Conservation (phyloP, 1,140 invertebrate species). For the Listronotus bonariensis region DNA sequence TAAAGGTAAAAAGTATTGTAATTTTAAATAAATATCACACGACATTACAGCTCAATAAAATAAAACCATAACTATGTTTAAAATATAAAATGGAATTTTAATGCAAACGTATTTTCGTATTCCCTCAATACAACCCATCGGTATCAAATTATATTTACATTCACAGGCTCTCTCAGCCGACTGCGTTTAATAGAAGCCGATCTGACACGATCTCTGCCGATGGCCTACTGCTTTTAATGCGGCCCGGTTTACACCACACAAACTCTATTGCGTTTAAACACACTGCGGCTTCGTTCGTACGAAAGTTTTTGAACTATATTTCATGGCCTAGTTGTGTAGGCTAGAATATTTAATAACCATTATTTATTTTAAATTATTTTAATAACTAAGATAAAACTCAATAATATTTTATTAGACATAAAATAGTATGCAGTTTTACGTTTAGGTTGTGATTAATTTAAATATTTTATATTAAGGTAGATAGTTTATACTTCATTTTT, state of each 20-base stretch:
- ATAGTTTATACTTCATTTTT: no score
- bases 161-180: constrained; percentile 2
- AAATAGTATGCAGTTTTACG: no score
- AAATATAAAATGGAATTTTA: constrained; percentile 5
- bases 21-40: no score
- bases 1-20: no score
- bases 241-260: constrained; percentile 21
- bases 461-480: no score
- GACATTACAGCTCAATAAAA: neutral
- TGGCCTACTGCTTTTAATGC: constrained; percentile 12
- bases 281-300: constrained; percentile 1
- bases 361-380: no score
- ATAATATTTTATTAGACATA: no score
- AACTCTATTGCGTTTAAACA: neutral
- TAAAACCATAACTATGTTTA: neutral
- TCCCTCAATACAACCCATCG: neutral
- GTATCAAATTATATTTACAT: neutral
- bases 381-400: no score
- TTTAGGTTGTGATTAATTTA: no score
- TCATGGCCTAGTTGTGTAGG: constrained; percentile 3
- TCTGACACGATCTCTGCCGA: constrained; percentile 17
- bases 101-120: neutral
- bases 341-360: no score
- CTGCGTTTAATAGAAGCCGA: constrained; percentile 24
- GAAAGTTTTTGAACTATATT: neutral